Base-by-base conservation (phyloP, 2,888 invertebrate genomes). In the Hydriomena furcata region DNA sequence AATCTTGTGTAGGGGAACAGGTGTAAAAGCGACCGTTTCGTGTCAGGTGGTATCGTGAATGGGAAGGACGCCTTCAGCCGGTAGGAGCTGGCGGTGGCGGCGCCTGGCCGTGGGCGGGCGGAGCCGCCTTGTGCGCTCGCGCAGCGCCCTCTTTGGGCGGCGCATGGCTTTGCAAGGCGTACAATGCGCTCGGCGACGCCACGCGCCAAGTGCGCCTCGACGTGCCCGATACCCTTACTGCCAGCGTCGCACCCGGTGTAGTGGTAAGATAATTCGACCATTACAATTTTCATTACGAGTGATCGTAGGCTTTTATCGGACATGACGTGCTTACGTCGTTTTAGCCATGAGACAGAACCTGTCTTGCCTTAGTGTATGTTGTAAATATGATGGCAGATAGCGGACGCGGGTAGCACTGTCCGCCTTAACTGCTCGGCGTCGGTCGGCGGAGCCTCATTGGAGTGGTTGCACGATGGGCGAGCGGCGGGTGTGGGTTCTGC, bases 381-480 rank as follows among this genome's bases (percentile, higher is more conserved):
- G 17, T 17, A 4, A 17, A 17, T 3, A 17, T 17, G 4, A 17
- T 17, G 17, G 42, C 43, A 40, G 46, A 32, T 53, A 37, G 13
- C 37, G 7, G 30, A n/a, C 5, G 21, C 35, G 17, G 48, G 48
- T 2, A 23, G 36, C 30, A 34, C 41, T 30, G 48, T 36, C 36
- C 48, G 48, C 10, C 23, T 48, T n/a, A 1, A 13, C 17, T 48
- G 48, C 41, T 3, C 94, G 37, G 94, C 94, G 76, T 93, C 93
- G 2, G 95, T 94, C 13, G 91, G 93, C n/a, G 52, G 57, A 11
- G 84, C 80, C 11, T 84, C 88, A 61, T 91, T 94, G 63, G 91
- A 92, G 68, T 95, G 95, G 95, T 79, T 93, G 71, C 94, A 93
- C 85, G 93, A 94, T 82, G 95, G 94, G 43, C 91, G 91, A 65